Evolutionary conservation across 2,797 vertebrate genomes (phyloP).

Genomic region (Intellagama lesueurii): DNA sequence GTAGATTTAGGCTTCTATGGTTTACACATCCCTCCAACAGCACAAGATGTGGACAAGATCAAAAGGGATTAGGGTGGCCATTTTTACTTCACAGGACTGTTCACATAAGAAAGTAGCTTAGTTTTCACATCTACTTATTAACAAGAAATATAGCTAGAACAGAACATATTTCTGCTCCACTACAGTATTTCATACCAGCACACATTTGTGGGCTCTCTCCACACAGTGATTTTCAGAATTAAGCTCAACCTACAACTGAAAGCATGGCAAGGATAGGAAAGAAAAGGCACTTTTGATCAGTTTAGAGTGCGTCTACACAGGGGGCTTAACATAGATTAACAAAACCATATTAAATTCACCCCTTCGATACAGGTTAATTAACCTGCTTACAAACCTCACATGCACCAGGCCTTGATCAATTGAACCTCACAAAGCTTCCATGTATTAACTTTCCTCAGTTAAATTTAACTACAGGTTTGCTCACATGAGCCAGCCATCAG

Average conservation of each 20-base stretch:
- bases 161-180: background rate
- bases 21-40: too few species aligned
- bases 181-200: background rate
- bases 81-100: background rate
- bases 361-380: conserved; percentile 45
- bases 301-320: conserved; percentile 43
- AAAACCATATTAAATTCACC: conserved; percentile 48
- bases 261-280: background rate
- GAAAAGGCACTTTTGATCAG: conserved; percentile 40
- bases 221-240: background rate
- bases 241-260: background rate
- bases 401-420: conserved; percentile 35
- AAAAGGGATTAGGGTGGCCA: background rate
- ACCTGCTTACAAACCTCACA: conserved; percentile 39
- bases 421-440: background rate
- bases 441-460: background rate
- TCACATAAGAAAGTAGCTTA: background rate
- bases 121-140: background rate
- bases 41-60: background rate
- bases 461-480: conserved; percentile 32
- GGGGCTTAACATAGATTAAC: conserved; percentile 47
- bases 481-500: background rate
- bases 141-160: background rate
- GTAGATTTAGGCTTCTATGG: too few species aligned
- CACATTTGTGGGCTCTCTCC: background rate